Evolutionary conservation across 2,113 vertebrate genomes (phyloP), one percentile per base, ranked within the genome.

Genomic region (Columba livia): DNA sequence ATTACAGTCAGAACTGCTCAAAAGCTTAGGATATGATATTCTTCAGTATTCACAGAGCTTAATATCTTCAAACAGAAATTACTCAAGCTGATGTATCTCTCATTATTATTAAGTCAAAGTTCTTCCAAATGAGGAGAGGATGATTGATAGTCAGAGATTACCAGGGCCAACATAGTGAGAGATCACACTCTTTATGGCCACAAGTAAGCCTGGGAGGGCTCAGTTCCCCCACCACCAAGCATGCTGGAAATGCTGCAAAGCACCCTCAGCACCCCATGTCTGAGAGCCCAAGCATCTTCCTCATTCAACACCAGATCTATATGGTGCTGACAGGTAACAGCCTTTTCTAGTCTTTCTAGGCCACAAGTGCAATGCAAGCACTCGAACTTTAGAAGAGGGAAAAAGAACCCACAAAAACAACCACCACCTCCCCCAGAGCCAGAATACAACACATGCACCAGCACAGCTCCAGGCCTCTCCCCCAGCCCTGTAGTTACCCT

Each of bases 1-100:
- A 94, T 89, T 94, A 93, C 71, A 80, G 85, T 94, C 83, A 75
- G 83, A 87, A 95, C 57, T 69, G 85, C 67, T 97, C 90, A 96
- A 95, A 97, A 97, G 83, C 90, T 96, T 81, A 67, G 58, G 61
- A 75, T 65, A 83, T 0, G 0, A 81, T 94, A 90, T 92, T 94
- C 91, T 87, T 97, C 91, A 90, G 67, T 90, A 87, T 96, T 96
- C 89, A 87, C 15, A 75, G 79, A 82, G 60, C 77, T 97, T 95
- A 96, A 65, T 75, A 93, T 88, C 95, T 88, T 97, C 88, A 95
- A 95, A 91, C 62, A 96, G 93, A 89, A 96, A 95, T 96, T 91
- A 97, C 91, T 96, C 65, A 94, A 79, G 88, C 73, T 82, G 86
- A 96, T 54, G 81, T 53, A 57, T 77, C 90, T 73, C 92, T 95